These are phyloP conservation scores for Arbacia lixula DNA, from an alignment of 53 echinoderm and acorn worm genomes.

Conservation along the genomic window DNA sequence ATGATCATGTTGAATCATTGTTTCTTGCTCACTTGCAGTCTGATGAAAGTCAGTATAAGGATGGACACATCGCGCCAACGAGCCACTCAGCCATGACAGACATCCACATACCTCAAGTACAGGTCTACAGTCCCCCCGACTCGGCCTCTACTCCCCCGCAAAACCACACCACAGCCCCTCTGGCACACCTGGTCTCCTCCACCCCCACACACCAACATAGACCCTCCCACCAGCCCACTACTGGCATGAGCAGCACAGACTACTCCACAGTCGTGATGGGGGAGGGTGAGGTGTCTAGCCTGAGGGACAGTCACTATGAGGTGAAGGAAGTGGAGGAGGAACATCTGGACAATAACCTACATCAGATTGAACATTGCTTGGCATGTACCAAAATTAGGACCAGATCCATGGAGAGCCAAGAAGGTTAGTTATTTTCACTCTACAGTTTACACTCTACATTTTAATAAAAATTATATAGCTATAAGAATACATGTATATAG, in stretches of 20 bases:
- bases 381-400: constrained; percentile 85
- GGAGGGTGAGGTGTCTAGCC: neutral
- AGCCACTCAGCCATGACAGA: constrained; percentile 57
- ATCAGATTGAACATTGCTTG: constrained; percentile 76
- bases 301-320: constrained; percentile 32
- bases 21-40: constrained; percentile 62
- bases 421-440: constrained; percentile 33
- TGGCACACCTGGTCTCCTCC: neutral
- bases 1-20: neutral
- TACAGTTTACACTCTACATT: too few species aligned
- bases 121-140: constrained; percentile 57
- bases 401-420: constrained; percentile 36
- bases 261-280: constrained; percentile 28
- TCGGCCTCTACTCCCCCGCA: constrained; percentile 43
- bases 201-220: constrained; percentile 36
- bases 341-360: constrained; percentile 67
- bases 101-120: constrained; percentile 77
- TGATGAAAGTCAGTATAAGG: constrained; percentile 90
- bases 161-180: constrained; percentile 19
- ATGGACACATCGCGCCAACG: constrained; percentile 66
- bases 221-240: neutral
- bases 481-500: too few species aligned
- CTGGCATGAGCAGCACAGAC: neutral
- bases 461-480: too few species aligned
- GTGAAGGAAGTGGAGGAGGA: constrained; percentile 46